phyloP scores from a whole-genome alignment of 2,113 vertebrate species.

The Oceanites oceanicus region DNA sequence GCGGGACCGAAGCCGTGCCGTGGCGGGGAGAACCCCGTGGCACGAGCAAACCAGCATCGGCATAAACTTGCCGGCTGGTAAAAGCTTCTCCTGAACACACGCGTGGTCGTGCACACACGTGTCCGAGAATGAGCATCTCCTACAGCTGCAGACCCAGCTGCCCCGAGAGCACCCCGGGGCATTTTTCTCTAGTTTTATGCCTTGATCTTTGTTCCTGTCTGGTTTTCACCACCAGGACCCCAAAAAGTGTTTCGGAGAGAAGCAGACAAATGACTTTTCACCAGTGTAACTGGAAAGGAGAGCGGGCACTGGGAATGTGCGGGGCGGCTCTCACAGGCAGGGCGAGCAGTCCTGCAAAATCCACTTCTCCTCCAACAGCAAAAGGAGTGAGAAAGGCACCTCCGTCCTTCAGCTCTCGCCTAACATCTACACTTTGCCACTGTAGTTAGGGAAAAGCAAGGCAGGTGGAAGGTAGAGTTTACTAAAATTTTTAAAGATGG shows the following conservation, averaged over 20 bases:
- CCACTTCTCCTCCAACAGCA: neutral
- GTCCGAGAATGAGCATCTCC: neutral
- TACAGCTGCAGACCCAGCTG: neutral
- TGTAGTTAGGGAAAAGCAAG: fast-evolving
- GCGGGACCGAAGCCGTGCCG: fast-evolving
- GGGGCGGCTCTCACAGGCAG: fast-evolving
- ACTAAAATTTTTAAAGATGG: neutral
- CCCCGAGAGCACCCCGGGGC: fast-evolving
- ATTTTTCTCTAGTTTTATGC: fast-evolving
- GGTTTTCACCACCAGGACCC: neutral
- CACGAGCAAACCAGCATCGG: fast-evolving
- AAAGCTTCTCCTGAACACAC: neutral
- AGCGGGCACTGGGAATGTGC: neutral
- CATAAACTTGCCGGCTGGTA: neutral
- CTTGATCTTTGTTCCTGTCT: fast-evolving
- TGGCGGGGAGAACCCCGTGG: neutral
- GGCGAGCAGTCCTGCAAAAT: neutral
- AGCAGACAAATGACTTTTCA: neutral
- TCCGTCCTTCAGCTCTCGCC: neutral
- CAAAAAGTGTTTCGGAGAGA: neutral
- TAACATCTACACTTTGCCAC: neutral
- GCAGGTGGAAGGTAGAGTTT: neutral
- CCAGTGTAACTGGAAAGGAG: neutral
- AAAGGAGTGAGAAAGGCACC: neutral
- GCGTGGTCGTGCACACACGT: fast-evolving